Evolutionary conservation across 2,888 invertebrate species (phyloP), one percentile per base, ranked within the genome.

Genomic region (Spilosoma lubricipeda): DNA sequence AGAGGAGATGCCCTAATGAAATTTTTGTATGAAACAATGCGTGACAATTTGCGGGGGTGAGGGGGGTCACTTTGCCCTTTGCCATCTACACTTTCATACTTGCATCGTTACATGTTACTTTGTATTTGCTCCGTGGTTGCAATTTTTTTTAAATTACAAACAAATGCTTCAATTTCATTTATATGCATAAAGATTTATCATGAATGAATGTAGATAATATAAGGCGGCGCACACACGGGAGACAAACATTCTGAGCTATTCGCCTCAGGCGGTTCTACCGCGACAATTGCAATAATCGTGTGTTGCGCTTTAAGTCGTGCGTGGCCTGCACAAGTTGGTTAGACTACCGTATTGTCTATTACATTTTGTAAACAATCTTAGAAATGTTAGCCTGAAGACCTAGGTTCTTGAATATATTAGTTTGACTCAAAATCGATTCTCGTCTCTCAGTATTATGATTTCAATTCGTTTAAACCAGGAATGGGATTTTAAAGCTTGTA

Each of bases 281-380:
- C 74, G 76, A 75, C 83, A 73, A 72, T 74, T 52, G 77, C 72
- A 83, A 83, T 85, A 80, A 71, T 66, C 78, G 76, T 82, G 76
- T 63, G 56, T 76, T 78, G 76, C 39, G 52, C 56, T 36, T 3
- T 23, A 27, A 70, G 76, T 82, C 78, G 73, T 82, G 80, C 69
- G n/a, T 15, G 23, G 15, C 56, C n/a, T 56, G 11, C 56, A 27
- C 69, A 59, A 66, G 56, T 45, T 73, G 66, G 59, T 67, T 68
- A 15, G 73, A 72, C 82, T 82, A 76, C 84, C 63, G 82, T 71
- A 68, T 76, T 63, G 27, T 65, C 33, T 11, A 48, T 65, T 64
- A 65, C 30, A 27, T 52, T 69, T 52, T 48, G 48, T 67, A 67
- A 67, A 27, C 33, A 23, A 48, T 30, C 33, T 30, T 42, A 30